Evolutionary conservation across 2,797 vertebrate genomes (phyloP).

Genomic region (Xiphorhynchus erythropygius): DNA sequence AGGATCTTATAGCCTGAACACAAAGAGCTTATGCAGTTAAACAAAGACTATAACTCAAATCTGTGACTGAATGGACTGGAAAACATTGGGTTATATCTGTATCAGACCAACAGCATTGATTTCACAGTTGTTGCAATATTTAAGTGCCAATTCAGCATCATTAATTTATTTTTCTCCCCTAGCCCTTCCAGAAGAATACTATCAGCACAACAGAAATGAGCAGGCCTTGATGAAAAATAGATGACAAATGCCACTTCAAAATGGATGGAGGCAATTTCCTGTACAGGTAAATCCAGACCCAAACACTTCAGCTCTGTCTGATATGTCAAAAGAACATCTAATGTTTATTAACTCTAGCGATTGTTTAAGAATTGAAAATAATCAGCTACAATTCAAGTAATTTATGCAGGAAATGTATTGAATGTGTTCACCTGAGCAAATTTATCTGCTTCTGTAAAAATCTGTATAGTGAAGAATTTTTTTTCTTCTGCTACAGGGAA

Average conservation of each 20-base stretch:
- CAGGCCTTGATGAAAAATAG: constrained; percentile 12
- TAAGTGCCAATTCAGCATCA: not conserved
- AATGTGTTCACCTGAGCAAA: not conserved
- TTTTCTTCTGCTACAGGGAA: not conserved
- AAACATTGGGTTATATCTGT: not conserved
- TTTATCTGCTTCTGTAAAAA: not conserved
- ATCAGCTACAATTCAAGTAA: not conserved
- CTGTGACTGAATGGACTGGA: not conserved
- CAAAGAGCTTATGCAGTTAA: not conserved
- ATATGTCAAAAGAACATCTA: not conserved
- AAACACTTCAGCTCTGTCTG: constrained; percentile 16
- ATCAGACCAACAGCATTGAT: not conserved
- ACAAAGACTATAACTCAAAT: not conserved
- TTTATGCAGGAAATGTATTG: not conserved
- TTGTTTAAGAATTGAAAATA: not conserved
- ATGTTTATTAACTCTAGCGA: not conserved
- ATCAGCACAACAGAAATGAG: constrained; percentile 18
- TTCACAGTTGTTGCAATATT: not conserved
- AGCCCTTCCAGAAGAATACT: not conserved
- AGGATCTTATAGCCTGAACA: not conserved
- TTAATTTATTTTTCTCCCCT: not conserved
- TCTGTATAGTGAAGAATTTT: not conserved
- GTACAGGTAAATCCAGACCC: not conserved
- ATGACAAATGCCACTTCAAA: constrained; percentile 40
- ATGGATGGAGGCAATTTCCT: constrained; percentile 25